These are phyloP conservation scores for Gila orcuttii DNA, from an alignment of 2,113 vertebrate species.

Conservation along the genomic window DNA sequence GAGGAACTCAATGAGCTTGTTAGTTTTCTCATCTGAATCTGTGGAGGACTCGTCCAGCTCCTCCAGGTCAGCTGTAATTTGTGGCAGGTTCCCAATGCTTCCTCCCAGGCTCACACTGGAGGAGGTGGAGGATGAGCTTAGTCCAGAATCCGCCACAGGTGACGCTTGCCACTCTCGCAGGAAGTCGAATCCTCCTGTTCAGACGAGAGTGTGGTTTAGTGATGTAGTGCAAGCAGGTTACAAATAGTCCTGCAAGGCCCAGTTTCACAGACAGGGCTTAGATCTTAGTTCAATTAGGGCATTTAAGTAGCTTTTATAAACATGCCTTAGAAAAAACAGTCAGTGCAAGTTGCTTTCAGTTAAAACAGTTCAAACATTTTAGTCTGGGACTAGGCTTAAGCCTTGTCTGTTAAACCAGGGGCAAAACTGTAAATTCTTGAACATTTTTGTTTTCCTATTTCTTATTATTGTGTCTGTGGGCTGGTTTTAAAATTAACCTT, in stretches of 20 bases:
- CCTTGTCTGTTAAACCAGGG: too few species aligned
- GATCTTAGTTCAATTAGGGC: too few species aligned
- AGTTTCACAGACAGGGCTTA: too few species aligned
- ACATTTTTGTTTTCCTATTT: not conserved
- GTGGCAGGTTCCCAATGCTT: slow-evolving; percentile 92
- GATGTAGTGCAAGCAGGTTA: not conserved
- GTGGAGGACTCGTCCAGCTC: slow-evolving; percentile 83
- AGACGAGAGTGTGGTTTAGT: not conserved
- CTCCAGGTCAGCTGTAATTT: slow-evolving; percentile 91
- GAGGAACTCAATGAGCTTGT: slow-evolving; percentile 97
- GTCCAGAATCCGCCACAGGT: slow-evolving; percentile 90
- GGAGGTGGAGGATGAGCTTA: slow-evolving; percentile 95
- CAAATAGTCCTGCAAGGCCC: not conserved
- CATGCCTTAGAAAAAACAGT: too few species aligned
- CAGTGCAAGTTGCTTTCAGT: too few species aligned
- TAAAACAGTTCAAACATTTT: too few species aligned
- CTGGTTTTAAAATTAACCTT: not conserved
- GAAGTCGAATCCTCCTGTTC: slow-evolving; percentile 91
- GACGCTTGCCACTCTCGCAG: slow-evolving; percentile 92
- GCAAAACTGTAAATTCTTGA: not conserved
- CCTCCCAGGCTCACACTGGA: slow-evolving; percentile 95
- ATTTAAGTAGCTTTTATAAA: too few species aligned
- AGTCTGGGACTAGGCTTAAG: too few species aligned
- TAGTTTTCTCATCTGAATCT: slow-evolving; percentile 91
- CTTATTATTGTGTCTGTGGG: not conserved